These are phyloP conservation scores for Cephus nigrinus DNA, from an alignment of 2,888 invertebrate genomes.

Conservation along the genomic window DNA sequence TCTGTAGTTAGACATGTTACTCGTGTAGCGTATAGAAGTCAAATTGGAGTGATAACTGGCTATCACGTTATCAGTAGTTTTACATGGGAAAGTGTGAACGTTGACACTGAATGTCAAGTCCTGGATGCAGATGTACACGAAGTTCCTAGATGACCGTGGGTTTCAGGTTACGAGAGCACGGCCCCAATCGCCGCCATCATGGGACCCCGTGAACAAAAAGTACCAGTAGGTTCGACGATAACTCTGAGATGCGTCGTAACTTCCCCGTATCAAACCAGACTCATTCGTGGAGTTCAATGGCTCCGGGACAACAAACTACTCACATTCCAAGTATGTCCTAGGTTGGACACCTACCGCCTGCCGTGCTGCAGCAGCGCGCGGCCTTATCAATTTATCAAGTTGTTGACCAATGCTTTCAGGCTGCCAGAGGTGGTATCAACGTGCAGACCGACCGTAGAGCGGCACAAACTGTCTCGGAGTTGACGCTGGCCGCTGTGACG, in stretches of 20 bases:
- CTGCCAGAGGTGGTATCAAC: slow-evolving; percentile 71
- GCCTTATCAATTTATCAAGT: slow-evolving; percentile 9
- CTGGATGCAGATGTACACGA: too few species aligned
- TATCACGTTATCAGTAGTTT: too few species aligned
- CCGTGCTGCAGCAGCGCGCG: too few species aligned
- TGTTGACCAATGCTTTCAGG: slow-evolving; percentile 48
- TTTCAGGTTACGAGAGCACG: slow-evolving; percentile 63
- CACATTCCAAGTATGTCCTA: slow-evolving; percentile 68
- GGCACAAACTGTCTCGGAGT: slow-evolving; percentile 71
- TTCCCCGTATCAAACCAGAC: slow-evolving; percentile 61
- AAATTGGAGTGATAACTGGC: too few species aligned
- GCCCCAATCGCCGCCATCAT: slow-evolving; percentile 68
- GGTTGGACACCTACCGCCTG: too few species aligned
- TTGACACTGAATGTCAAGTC: too few species aligned
- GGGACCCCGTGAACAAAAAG: slow-evolving; percentile 70
- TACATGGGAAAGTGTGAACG: too few species aligned
- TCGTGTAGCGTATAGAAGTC: too few species aligned
- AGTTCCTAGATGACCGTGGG: slow-evolving; percentile 28
- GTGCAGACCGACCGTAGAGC: slow-evolving; percentile 75
- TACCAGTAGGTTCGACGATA: slow-evolving; percentile 69
- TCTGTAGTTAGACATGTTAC: too few species aligned
- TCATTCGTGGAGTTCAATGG: slow-evolving; percentile 69
- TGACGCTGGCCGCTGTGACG: slow-evolving; percentile 72
- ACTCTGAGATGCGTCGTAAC: slow-evolving; percentile 71
- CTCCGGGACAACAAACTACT: slow-evolving; percentile 70